phyloP scores from a whole-genome alignment of 2,797 vertebrate species.

The Vireo griseus region DNA sequence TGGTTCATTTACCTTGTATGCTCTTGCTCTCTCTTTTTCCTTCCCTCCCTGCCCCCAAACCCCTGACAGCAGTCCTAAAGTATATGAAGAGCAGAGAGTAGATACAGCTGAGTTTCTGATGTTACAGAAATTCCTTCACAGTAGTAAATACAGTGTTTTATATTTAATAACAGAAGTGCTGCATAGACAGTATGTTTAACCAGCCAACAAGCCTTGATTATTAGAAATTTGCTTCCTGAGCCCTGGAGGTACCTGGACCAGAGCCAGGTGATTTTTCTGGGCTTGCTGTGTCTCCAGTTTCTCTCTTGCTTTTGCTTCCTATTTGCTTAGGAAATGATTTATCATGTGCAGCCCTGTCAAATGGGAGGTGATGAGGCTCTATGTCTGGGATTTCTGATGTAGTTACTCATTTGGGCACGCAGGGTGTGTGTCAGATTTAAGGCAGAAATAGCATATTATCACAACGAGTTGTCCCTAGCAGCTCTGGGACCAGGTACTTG shows the following conservation, averaged over 20 bases:
- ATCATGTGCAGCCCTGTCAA: neutral
- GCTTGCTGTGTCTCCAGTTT: neutral
- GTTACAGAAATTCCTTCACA: neutral
- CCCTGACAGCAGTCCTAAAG: neutral
- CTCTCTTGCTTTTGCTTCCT: neutral
- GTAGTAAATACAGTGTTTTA: neutral
- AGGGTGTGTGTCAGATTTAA: neutral
- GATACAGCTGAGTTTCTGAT: neutral
- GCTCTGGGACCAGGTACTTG: neutral
- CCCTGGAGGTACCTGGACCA: neutral
- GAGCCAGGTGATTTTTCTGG: neutral
- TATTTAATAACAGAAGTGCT: neutral
- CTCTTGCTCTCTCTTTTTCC: neutral
- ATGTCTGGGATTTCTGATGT: neutral
- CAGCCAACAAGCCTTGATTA: neutral
- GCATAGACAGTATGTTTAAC: neutral
- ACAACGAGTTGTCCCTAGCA: neutral
- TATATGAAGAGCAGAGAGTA: neutral
- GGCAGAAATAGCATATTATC: neutral
- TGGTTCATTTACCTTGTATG: slow-evolving; percentile 29
- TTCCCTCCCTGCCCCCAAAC: neutral
- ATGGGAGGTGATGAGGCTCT: neutral
- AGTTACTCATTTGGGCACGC: neutral
- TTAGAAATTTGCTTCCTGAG: neutral
- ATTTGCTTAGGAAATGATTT: neutral